Conservation (phyloP, 2,888 invertebrate genomes). For the Nephrotoma appendiculata region DNA sequence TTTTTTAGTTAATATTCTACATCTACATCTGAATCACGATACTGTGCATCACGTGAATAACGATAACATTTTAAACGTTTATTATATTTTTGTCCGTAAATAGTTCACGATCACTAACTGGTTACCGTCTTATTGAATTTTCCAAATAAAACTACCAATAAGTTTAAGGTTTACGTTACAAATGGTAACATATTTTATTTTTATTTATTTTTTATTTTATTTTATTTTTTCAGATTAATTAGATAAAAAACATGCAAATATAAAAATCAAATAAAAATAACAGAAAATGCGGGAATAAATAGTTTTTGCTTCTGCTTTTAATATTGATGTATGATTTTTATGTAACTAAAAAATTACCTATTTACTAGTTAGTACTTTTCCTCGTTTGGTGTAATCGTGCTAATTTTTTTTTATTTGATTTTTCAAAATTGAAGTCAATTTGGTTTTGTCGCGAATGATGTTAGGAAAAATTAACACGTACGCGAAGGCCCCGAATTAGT, state of each 20-base stretch:
- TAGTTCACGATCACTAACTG: neutral
- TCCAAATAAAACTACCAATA: neutral
- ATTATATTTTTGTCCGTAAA: neutral
- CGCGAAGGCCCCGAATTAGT: neutral
- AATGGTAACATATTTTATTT: neutral
- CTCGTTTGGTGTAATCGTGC: neutral
- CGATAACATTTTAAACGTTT: neutral
- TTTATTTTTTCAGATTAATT: neutral
- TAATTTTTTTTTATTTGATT: neutral
- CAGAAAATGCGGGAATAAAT: neutral
- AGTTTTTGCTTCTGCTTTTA: neutral
- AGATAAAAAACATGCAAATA: neutral
- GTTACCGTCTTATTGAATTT: neutral
- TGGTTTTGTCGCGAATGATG: neutral
- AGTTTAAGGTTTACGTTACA: neutral
- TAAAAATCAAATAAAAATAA: neutral
- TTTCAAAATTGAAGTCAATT: neutral
- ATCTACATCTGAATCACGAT: neutral
- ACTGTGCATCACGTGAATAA: neutral
- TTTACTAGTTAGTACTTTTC: neutral
- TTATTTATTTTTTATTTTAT: neutral
- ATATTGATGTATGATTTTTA: neutral
- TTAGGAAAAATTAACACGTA: neutral
- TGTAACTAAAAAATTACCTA: neutral
- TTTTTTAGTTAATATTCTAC: neutral